These are phyloP conservation scores for Poecilia gillii DNA, from an alignment of 2,797 vertebrate genomes.

Conservation along the genomic window DNA sequence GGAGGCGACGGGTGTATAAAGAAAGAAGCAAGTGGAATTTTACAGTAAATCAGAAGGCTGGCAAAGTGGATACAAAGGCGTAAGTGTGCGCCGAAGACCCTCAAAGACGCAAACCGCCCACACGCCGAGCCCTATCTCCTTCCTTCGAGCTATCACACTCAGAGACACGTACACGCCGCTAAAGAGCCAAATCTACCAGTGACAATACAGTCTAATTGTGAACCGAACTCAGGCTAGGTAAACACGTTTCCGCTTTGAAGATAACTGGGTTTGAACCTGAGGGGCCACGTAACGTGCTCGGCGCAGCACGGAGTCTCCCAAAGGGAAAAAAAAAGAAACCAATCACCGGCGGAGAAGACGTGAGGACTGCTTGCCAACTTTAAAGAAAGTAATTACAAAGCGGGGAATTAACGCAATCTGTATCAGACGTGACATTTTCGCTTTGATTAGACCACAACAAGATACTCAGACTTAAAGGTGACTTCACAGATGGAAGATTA, in stretches of 20 bases:
- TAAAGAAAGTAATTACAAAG: conserved; percentile 21
- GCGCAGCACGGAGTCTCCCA: conserved; percentile 4
- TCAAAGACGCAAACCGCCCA: conserved; percentile 45
- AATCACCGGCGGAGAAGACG: conserved; percentile 3
- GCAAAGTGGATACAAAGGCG: conserved; percentile 20
- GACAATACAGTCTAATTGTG: conserved; percentile 59
- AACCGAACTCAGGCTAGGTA: conserved; percentile 32
- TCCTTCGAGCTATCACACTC: conserved; percentile 38
- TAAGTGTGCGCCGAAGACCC: conserved; percentile 23
- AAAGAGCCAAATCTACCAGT: conserved; percentile 36
- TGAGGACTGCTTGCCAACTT: conserved; percentile 9
- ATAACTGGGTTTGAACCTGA: conserved; percentile 32
- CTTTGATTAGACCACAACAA: conserved; percentile 23
- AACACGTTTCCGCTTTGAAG: conserved; percentile 42
- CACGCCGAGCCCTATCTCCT: conserved; percentile 30
- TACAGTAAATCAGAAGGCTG: conserved; percentile 54
- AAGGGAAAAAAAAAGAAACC: conserved; percentile 4
- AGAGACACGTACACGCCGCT: conserved; percentile 21
- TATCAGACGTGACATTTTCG: conserved; percentile 13
- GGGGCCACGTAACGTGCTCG: conserved; percentile 16
- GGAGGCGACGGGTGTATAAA: conserved; percentile 18
- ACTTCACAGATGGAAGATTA: conserved; percentile 10
- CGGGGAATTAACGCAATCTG: conserved; percentile 3
- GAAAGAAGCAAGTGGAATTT: conserved; percentile 39
- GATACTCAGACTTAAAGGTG: background rate